Evolutionary conservation across 2,888 invertebrate genomes (phyloP), one percentile per base, ranked within the genome.

Genomic region (Drosophila multiciliata): DNA sequence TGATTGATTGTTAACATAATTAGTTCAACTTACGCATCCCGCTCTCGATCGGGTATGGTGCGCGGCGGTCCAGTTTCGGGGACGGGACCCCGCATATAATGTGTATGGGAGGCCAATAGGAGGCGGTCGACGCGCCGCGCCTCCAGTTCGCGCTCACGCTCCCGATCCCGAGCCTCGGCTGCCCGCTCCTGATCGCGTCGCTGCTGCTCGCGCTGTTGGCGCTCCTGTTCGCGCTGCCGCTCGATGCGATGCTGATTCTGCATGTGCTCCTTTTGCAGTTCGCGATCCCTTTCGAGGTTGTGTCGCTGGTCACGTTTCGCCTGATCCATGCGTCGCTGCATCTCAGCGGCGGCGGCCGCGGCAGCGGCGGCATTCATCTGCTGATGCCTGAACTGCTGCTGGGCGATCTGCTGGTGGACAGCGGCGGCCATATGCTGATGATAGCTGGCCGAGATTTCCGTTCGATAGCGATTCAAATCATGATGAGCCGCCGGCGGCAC

Each of bases 401-500:
- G 74, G 40, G 67, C 83, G 57, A 93, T 91, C 29, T 93, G 83
- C 50, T 88, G 90, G 6, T 82, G 83, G 36, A 92, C 78, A 3
- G 91, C 29, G 75, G 90, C 66, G 78, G 88, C 60, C 91, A 91
- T 70, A 76, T 83, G 82, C 11, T 90, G 90, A 49, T 94, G 94
- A 45, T 93, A 93, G 87, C 94, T 91, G 8, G 90, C 89, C 68
- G 84, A 77, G 75, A 94, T 90, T 35, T 95, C 75, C 92, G 55
- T 20, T 5, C 95, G 73, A 94, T 91, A 93, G 20, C 93, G 92
- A 23, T 23, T 45, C 12, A 92, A 80, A 35, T 93, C 93, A 59
- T 92, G 93, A 73, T 93, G 93, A 0, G 91, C 81, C 0, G 90
- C 83, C 3, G 90, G 90, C 36, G 83, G 90, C 67, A 83, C 66